Evolutionary conservation across 2,113 vertebrate genomes (phyloP), one percentile per base, ranked within the genome.

Genomic region (Ranitomeya variabilis): DNA sequence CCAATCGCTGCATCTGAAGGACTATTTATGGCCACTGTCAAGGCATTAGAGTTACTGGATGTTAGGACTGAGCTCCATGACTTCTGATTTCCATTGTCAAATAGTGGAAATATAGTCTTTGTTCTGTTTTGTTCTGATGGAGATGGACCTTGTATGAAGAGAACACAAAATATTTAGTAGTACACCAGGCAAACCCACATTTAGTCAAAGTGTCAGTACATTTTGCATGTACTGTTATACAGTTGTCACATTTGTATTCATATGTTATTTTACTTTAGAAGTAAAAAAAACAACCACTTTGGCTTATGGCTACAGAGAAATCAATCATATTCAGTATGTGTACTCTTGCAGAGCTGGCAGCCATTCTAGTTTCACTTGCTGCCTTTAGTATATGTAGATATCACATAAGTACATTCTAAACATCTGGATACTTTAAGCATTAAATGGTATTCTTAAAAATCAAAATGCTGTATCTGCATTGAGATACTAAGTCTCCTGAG

Each of bases 1-100:
- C 98, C 98, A 0, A 99, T 94, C 86, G 94, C 88, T 0, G 98
- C 96, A 0, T 95, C 91, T 0, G 96, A 90, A 19, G 97, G 97
- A 87, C 94, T 95, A 89, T 87, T 3, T 7, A 96, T 90, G 3
- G 86, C 82, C 18, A 96, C 85, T 9, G 84, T 94, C 1, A 69
- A 0, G 0, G 19, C 67, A 26, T 71, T 90, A 0, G 90, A 0
- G 0, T 91, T 80, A 0, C 90, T 91, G 31, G 91, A 16, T 8
- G 18, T 91, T n/a, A 92, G 86, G 21, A 67, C 89, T 0, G 93
- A 95, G 0, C 89, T 92, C 95, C 95, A 96, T 81, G 21, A 0
- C 11, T 91, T 88, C 0, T 51, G 86, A 2, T 11, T 0, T 51
- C 69, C 76, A 0, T 0, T 54, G 26, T 90, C 91, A 0, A 91